phyloP scores from a whole-genome alignment of 2,113 vertebrate genomes.

The Proteles cristata region DNA sequence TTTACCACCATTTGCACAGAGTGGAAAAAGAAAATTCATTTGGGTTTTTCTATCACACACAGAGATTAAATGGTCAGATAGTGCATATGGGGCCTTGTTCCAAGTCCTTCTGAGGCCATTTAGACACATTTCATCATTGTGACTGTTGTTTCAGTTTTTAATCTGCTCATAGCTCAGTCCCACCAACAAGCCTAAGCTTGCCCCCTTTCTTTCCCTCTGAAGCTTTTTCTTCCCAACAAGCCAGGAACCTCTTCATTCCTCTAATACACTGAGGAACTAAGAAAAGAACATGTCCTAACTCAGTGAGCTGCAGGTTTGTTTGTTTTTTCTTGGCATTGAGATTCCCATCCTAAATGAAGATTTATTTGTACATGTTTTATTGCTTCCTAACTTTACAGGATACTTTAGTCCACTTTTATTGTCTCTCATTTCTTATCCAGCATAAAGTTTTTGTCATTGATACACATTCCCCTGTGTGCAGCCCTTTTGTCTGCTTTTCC shows the following conservation, averaged over 20 bases:
- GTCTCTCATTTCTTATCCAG: conserved; percentile 60
- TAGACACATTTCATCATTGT: neutral
- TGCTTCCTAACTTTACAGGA: conserved; percentile 73
- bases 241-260: conserved; percentile 28
- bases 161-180: conserved; percentile 39
- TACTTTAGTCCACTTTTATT: conserved; percentile 48
- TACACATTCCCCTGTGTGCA: conserved; percentile 54
- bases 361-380: conserved; percentile 67
- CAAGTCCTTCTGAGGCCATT: conserved; percentile 30
- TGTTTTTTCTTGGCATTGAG: conserved; percentile 8
- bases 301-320: neutral
- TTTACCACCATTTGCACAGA: neutral
- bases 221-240: neutral
- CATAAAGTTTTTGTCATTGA: conserved; percentile 66
- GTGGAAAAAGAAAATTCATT: conserved; percentile 3
- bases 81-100: neutral
- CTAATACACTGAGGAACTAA: neutral
- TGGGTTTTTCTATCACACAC: conserved; percentile 18
- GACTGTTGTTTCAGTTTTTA: conserved; percentile 2
- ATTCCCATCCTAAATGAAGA: conserved; percentile 65
- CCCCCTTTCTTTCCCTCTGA: neutral
- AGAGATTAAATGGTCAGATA: conserved; percentile 58
- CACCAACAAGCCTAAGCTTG: conserved; percentile 44
- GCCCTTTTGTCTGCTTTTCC: conserved; percentile 60
- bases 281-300: neutral